Percentiles rank a stretch among this genome's conserved stretches.
These are phyloP conservation scores for Dusona sp. DNA, from an alignment of 2,888 invertebrate species.

Conservation along the genomic window DNA sequence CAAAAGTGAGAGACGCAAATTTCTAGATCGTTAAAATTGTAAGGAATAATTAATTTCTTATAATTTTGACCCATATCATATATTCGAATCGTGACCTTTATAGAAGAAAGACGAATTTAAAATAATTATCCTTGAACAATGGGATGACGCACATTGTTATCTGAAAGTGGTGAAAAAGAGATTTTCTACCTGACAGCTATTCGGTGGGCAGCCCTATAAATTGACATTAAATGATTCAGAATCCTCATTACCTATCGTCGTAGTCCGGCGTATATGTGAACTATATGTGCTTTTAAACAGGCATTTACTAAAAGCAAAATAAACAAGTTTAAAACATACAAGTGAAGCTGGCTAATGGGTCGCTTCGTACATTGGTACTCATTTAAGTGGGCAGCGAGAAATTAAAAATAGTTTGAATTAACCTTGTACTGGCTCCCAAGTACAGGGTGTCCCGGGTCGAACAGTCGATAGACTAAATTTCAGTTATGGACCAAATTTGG, in stretches of 20 bases:
- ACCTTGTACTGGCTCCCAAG: not conserved
- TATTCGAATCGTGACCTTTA: not conserved
- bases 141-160: not conserved
- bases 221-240: not conserved
- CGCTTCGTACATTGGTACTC: not conserved
- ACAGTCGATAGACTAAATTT: not conserved
- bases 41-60: not conserved
- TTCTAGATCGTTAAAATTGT: not conserved
- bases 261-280: not conserved
- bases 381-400: slow-evolving; percentile 1
- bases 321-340: not conserved
- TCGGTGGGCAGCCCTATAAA: not conserved
- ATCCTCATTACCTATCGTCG: slow-evolving; percentile 3
- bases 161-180: not conserved
- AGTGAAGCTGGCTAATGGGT: not conserved
- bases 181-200: not conserved
- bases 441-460: not conserved
- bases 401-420: slow-evolving; percentile 7
- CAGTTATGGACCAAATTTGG: not conserved
- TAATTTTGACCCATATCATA: not conserved
- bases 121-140: not conserved
- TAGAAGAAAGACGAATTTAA: not conserved
- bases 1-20: not conserved
- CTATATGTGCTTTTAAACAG: not conserved
- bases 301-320: not conserved